Evolutionary conservation across 2,888 invertebrate species (phyloP), one percentile per base, ranked within the genome.

Genomic region (Eilema caniola): DNA sequence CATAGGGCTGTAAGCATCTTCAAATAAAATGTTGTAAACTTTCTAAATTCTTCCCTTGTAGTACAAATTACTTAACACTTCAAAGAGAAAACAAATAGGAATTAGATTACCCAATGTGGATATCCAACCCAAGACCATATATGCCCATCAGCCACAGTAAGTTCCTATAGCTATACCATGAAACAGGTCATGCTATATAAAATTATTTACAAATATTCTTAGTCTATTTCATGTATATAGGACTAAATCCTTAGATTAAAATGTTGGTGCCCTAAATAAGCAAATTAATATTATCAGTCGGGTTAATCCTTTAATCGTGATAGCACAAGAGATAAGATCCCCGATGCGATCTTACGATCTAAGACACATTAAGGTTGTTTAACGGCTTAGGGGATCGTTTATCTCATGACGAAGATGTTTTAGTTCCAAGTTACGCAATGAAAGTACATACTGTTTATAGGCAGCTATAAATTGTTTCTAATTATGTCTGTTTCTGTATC

Each of bases 271-370:
- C 72, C 70, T 68, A 75, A 72, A 62, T 67, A 72, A 72, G 20
- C 63, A 75, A 67, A 72, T 72, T 68, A 68, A 72, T 72, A 65
- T 69, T 33, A 67, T 16, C 23, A 66, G 62, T 68, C 57, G 37
- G 56, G 59, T 20, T 74, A 74, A 74, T 71, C 74, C 69, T 68
- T 66, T 70, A 68, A 75, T 72, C 66, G 41, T 53, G 41, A 70
- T 72, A 62, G 67, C 41, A 59, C 60, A 70, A 60, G 56, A 72
- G 74, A 72, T 70, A 72, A 72, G 53, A 33, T 25, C 41, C 24
- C 16, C 11, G 47, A 62, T 25, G 47, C 57, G 62, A 74, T 72
- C 63, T 68, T 31, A 59, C 57, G 62, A 74, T 72, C 63, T 66
- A 24, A 63, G 72, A 68, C 68, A 68, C 53, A 65, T 68, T 69